Evolutionary conservation across 2,113 vertebrate species (phyloP), one percentile per base, ranked within the genome.

Genomic region (Falco punctatus): DNA sequence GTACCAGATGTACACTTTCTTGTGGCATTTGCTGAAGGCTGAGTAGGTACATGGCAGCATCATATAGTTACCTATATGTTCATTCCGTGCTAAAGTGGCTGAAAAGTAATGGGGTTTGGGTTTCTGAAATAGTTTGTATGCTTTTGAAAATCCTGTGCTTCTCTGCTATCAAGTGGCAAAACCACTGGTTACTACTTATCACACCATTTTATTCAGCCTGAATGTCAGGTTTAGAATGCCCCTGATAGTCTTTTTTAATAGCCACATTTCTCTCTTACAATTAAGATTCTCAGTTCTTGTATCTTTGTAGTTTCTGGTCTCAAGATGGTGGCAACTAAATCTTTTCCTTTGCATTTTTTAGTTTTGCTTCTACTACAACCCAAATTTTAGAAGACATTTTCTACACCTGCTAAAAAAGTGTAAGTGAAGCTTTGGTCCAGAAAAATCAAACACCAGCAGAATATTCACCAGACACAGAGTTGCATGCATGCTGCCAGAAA

Each of bases 401-500:
- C 51, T 0, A 0, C 2, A 11, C n/a, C 24, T 0, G 5, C 51
- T 78, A 33, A 9, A 33, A 61, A 54, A 51, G 32, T 51, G 57
- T 5, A n/a, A 55, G 20, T 2, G 1, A 55, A 32, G 26, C 17
- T 55, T n/a, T 90, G 28, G 28, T 51, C 49, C 17, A 48, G 23
- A 58, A 13, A 52, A 28, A 33, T 46, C 15, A 20, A 20, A 7
- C 15, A 18, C 8, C 35, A 58, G 19, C 10, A 7, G 44, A 27
- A 44, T 49, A 44, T 30, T 42, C 54, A 40, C 20, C 0, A 1
- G 44, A 28, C 5, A 7, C 0, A 1, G 13, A 14, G 28, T 52
- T 64, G 30, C n/a, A 9, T 9, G 11, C 28, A 6, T 1, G 0
- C 9, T 1, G 6, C 20, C 1, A 2, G 64, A 64, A 30, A 33